These are phyloP conservation scores for Noctua janthina DNA, from an alignment of 2,888 invertebrate genomes.

Conservation along the genomic window DNA sequence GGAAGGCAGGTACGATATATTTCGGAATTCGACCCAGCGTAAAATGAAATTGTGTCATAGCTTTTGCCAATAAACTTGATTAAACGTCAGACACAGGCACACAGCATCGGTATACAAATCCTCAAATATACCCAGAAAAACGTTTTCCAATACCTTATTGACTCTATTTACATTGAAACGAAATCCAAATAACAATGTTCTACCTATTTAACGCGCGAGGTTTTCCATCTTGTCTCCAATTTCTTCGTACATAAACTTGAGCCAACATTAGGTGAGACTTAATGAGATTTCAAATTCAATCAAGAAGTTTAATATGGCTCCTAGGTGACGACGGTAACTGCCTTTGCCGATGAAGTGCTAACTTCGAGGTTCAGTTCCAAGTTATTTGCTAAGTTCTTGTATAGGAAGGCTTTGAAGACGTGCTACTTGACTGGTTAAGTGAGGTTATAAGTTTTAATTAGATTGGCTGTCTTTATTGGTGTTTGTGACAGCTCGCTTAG, in stretches of 20 bases:
- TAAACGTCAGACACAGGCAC: neutral
- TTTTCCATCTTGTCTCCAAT: constrained; percentile 26
- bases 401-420: constrained; percentile 38
- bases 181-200: constrained; percentile 17
- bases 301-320: constrained; percentile 65
- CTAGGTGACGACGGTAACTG: constrained; percentile 59
- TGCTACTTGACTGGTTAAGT: constrained; percentile 26
- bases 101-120: neutral
- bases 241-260: constrained; percentile 36
- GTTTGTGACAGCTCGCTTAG: constrained; percentile 21
- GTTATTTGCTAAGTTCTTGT: constrained; percentile 51
- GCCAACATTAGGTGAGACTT: constrained; percentile 40
- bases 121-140: neutral
- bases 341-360: constrained; percentile 61
- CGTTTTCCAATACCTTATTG: constrained; percentile 15
- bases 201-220: constrained; percentile 12
- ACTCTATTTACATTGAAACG: constrained; percentile 6
- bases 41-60: constrained; percentile 17
- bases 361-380: constrained; percentile 44
- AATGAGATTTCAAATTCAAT: constrained; percentile 74
- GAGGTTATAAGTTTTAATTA: constrained; percentile 51
- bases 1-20: neutral
- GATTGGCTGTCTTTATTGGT: constrained; percentile 38
- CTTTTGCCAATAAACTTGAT: neutral
- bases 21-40: neutral